Percentiles rank a stretch among this genome's conserved stretches.
phyloP scores from a whole-genome alignment of 2,797 vertebrate species.

The Bradypus variegatus region DNA sequence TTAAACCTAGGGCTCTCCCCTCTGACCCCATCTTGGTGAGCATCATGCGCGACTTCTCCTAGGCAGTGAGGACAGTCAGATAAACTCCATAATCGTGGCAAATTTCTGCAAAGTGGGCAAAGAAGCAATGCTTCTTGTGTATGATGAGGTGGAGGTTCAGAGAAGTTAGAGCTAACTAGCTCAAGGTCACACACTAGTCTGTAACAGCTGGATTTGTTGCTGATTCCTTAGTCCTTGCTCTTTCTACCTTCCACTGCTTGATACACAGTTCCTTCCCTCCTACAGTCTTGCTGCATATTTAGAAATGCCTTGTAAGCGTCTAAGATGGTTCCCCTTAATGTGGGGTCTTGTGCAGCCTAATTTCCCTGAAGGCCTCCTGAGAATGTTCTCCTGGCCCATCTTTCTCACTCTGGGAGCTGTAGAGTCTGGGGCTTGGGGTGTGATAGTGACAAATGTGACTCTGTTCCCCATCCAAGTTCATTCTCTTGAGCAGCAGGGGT shows the following conservation, averaged over 20 bases:
- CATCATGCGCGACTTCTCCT: not conserved
- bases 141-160: not conserved
- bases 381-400: no score
- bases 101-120: not conserved
- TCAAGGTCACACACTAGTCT: not conserved
- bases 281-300: not conserved
- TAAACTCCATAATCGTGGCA: not conserved
- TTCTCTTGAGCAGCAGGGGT: not conserved
- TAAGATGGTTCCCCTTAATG: not conserved
- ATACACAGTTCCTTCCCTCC: not conserved
- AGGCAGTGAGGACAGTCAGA: not conserved
- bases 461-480: not conserved
- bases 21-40: not conserved
- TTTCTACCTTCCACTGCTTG: not conserved
- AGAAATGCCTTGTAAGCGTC: fast-evolving
- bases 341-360: fast-evolving
- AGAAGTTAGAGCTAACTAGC: not conserved
- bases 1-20: not conserved
- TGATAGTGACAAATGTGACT: fast-evolving
- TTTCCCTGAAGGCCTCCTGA: not conserved
- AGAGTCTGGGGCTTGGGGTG: not conserved
- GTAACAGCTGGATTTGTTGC: no score
- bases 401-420: not conserved
- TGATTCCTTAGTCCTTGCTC: not conserved
- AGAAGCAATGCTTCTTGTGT: not conserved